Base-by-base conservation (phyloP, 2,888 invertebrate genomes). In the Nasonovia ribisnigri region DNA sequence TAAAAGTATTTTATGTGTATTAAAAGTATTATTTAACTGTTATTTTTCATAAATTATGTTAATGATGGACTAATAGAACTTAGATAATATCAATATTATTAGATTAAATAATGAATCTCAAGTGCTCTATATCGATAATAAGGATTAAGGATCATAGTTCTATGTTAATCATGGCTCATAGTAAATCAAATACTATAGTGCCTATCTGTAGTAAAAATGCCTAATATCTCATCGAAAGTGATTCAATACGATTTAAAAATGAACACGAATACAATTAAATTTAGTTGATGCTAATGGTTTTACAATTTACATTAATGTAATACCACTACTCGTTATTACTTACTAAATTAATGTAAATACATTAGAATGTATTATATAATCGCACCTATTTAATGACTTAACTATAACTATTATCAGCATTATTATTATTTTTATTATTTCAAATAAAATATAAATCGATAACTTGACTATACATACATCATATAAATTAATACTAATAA, bases 401-500 rank as follows among this genome's bases (percentile, higher is more conserved):
- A 42, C 77, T 77, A 20, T 77, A 36, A 42, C 77, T 77, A 20
- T 36, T 77, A 77, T 24, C 36, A 2, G 20, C 20, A 36, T 77
- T 67, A 67, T n/a, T 42, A 77, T 77, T 77, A 67, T n/a, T 42
- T 36, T 77, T 77, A 77, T 36, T 77, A 77, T 84, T 84, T 84
- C 1, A 84, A 84, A 84, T 43, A 46, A 54, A 51, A 88, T 36
- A 36, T 29, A 51, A 16, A 88, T 51, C 36, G 51, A 51, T 51
- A 16, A 36, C 36, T 36, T 36, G 77, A 77, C 36, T 77, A n/a
- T n/a, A 77, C 77, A 77, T 36, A n/a, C n/a, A 77, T 20, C 20
- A 88, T n/a, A 3, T 88, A 88, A 88, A 88, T 46, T 36, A 88
- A 51, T 51, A n/a, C 20, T n/a, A 51, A 88, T 88, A 51, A 51